Conservation (phyloP, 2,797 vertebrate species). For the Tachyglossus aculeatus region DNA sequence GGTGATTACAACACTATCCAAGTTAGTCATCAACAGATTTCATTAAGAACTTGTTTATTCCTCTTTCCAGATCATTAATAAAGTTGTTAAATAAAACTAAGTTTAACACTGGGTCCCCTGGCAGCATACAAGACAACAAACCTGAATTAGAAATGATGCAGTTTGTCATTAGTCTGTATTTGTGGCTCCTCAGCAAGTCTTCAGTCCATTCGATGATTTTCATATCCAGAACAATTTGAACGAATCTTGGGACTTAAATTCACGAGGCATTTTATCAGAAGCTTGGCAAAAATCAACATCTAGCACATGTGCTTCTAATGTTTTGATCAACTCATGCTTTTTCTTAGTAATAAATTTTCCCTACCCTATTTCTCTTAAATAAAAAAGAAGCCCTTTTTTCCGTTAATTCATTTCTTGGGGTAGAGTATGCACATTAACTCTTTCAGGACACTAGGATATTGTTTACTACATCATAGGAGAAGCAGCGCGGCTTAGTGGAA, state of each 20-base stretch:
- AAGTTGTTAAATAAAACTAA: constrained; percentile 29
- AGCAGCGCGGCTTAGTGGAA: too few relatives aligned
- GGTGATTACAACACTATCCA: not conserved
- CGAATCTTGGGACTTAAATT: constrained; percentile 17
- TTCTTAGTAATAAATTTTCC: too few relatives aligned
- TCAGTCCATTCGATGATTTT: not conserved
- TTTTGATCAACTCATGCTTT: too few relatives aligned
- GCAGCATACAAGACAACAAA: not conserved
- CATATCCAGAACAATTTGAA: not conserved
- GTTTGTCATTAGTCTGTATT: constrained; percentile 8
- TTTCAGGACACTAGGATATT: too few relatives aligned
- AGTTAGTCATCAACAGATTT: constrained; percentile 12
- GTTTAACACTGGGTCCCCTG: constrained; percentile 14
- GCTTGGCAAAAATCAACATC: too few relatives aligned
- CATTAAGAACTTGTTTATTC: constrained; percentile 18
- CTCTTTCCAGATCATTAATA: constrained; percentile 32
- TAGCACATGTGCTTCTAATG: too few relatives aligned
- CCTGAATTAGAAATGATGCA: constrained; percentile 3
- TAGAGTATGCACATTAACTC: too few relatives aligned
- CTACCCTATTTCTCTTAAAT: too few relatives aligned
- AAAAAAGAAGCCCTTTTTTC: too few relatives aligned
- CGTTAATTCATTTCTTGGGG: too few relatives aligned
- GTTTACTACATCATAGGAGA: too few relatives aligned
- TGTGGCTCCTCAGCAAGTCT: not conserved
- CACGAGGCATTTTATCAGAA: too few relatives aligned